Percentiles rank a stretch among this genome's conserved stretches.
Conservation (phyloP, 2,797 vertebrate genomes). For the Paratrypauchen microcephalus region DNA sequence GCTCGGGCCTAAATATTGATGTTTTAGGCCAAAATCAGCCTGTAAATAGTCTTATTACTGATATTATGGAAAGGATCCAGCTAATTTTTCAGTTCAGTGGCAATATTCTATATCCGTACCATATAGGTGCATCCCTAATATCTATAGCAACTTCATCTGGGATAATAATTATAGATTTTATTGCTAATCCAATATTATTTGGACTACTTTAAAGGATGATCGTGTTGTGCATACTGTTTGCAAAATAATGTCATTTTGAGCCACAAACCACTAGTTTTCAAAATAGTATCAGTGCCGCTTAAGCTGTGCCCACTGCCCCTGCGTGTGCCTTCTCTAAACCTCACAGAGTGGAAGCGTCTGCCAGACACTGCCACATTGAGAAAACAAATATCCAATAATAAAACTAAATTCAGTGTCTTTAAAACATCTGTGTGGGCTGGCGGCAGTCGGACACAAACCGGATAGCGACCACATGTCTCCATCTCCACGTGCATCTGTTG, state of each 20-base stretch:
- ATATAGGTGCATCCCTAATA: too few species aligned
- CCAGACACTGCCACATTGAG: constrained; percentile 23
- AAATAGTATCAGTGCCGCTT: background rate
- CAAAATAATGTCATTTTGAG: constrained; percentile 3
- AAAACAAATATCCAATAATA: constrained; percentile 43
- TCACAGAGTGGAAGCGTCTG: constrained; percentile 22
- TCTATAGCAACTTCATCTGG: background rate
- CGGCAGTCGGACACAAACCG: constrained; percentile 18
- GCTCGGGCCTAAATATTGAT: too few species aligned
- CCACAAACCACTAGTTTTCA: background rate
- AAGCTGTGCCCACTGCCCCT: constrained; percentile 1
- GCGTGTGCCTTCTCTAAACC: background rate
- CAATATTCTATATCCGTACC: too few species aligned
- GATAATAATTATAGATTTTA: background rate
- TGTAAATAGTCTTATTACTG: too few species aligned
- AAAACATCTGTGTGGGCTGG: constrained; percentile 52
- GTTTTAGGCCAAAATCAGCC: too few species aligned
- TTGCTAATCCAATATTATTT: background rate
- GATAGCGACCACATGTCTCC: constrained; percentile 40
- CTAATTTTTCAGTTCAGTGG: too few species aligned
- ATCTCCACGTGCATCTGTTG: constrained; percentile 54
- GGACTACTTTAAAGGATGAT: background rate
- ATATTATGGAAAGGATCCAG: too few species aligned
- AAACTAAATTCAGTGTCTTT: constrained; percentile 42
- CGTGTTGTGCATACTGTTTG: background rate